These are phyloP conservation scores for Brachionus sp. DNA, from an alignment of 1,140 invertebrate species.

Conservation along the genomic window DNA sequence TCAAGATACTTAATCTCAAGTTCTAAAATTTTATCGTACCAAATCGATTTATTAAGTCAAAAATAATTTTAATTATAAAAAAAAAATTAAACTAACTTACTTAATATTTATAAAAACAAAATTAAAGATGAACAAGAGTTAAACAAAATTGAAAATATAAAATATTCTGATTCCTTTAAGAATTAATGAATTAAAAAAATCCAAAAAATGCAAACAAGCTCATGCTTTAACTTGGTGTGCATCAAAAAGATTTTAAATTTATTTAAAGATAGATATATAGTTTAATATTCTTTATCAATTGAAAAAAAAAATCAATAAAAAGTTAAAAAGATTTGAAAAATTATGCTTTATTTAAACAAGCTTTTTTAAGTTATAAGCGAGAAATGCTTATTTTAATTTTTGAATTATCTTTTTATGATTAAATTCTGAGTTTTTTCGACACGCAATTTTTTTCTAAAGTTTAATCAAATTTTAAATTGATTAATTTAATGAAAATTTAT, in stretches of 20 bases:
- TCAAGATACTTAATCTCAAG: neutral
- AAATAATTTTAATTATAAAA: neutral
- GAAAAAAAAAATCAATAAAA: neutral
- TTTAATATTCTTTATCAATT: neutral
- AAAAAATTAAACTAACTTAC: neutral
- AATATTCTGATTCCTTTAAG: neutral
- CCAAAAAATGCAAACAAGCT: neutral
- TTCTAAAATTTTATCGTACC: neutral
- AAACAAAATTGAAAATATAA: neutral
- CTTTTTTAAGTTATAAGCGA: neutral
- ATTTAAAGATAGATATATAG: neutral
- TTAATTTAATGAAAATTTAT: neutral
- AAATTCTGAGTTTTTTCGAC: neutral
- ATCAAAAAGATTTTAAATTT: neutral
- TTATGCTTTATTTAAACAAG: neutral
- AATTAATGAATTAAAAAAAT: neutral
- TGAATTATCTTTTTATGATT: neutral
- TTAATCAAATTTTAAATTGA: neutral
- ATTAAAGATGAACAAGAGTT: neutral
- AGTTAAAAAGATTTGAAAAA: slow-evolving; percentile 1
- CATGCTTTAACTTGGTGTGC: neutral
- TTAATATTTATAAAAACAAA: neutral
- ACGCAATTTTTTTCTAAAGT: neutral
- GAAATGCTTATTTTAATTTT: neutral
- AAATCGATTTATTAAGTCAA: too few species aligned